phyloP scores from a whole-genome alignment of 1,140 invertebrate genomes.

The Halyomorpha halys region DNA sequence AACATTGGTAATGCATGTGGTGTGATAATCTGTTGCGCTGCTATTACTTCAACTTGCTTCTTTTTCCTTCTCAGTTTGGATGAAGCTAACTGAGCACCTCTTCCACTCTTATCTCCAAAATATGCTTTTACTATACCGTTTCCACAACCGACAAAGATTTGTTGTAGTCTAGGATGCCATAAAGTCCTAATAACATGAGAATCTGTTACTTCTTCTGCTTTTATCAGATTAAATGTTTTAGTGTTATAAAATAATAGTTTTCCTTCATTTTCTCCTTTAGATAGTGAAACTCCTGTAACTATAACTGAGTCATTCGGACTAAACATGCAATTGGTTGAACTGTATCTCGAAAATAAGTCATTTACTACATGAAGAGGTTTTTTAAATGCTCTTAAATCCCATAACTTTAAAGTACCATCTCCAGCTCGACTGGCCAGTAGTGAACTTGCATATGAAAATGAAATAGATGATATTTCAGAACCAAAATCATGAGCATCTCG shows the following conservation, averaged over 20 bases:
- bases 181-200: constrained; percentile 78
- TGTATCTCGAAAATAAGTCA: constrained; percentile 60
- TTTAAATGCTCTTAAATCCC: constrained; percentile 83
- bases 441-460: constrained; percentile 80
- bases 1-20: constrained; percentile 94
- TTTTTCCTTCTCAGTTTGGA: constrained; percentile 68
- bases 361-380: constrained; percentile 55
- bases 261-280: constrained; percentile 57
- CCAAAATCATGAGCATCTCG: constrained; percentile 73
- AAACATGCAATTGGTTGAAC: constrained; percentile 51
- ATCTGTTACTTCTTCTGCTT: constrained; percentile 61
- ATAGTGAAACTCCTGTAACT: constrained; percentile 76
- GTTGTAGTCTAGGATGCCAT: constrained; percentile 97
- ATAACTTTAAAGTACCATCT: constrained; percentile 91
- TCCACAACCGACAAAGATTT: constrained; percentile 86
- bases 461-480: constrained; percentile 70
- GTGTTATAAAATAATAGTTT: constrained; percentile 73
- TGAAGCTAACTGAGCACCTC: constrained; percentile 86
- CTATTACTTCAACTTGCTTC: constrained; percentile 74
- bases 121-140: constrained; percentile 84
- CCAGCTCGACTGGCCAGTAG: constrained; percentile 70
- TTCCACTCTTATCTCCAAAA: constrained; percentile 77
- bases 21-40: constrained; percentile 90
- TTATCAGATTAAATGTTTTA: constrained; percentile 62
- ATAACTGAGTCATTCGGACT: constrained; percentile 87